phyloP scores from a whole-genome alignment of 1,140 invertebrate species.

The Bombyx mandarina region DNA sequence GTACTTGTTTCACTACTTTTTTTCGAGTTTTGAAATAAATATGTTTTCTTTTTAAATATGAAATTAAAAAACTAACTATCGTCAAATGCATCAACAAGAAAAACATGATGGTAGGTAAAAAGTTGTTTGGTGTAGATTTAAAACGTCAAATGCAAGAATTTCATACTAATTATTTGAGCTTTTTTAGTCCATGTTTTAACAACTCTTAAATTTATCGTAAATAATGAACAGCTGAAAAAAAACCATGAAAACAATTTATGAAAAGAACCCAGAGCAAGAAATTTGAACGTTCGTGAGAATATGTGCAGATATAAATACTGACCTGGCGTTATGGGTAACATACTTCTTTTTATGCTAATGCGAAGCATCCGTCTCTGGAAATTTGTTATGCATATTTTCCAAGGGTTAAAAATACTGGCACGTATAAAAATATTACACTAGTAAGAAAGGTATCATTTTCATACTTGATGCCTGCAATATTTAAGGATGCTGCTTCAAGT shows the following conservation, averaged over 20 bases:
- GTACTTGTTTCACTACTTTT: slow-evolving; percentile 1
- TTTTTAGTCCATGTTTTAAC: too few species aligned
- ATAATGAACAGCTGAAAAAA: too few species aligned
- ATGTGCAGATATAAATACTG: slow-evolving; percentile 18
- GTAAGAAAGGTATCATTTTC: neutral
- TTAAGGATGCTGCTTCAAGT: neutral
- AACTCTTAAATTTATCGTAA: too few species aligned
- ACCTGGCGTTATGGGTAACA: slow-evolving; percentile 14
- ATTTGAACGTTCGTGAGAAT: slow-evolving; percentile 29
- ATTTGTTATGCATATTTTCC: slow-evolving; percentile 24
- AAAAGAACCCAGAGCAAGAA: slow-evolving; percentile 17
- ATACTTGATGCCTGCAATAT: too few species aligned
- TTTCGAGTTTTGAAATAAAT: neutral
- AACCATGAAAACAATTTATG: slow-evolving; percentile 12
- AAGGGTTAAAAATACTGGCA: slow-evolving; percentile 10
- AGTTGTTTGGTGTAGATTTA: too few species aligned
- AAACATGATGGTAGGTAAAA: too few species aligned
- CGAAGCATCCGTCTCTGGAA: slow-evolving; percentile 22
- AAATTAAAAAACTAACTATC: too few species aligned
- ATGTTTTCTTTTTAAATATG: neutral
- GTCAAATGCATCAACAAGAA: too few species aligned
- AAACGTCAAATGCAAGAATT: too few species aligned
- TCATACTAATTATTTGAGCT: too few species aligned
- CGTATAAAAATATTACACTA: neutral
- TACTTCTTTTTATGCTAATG: slow-evolving; percentile 26